Base-by-base conservation (phyloP, 2,888 invertebrate species). In the Cerastis rubricosa region DNA sequence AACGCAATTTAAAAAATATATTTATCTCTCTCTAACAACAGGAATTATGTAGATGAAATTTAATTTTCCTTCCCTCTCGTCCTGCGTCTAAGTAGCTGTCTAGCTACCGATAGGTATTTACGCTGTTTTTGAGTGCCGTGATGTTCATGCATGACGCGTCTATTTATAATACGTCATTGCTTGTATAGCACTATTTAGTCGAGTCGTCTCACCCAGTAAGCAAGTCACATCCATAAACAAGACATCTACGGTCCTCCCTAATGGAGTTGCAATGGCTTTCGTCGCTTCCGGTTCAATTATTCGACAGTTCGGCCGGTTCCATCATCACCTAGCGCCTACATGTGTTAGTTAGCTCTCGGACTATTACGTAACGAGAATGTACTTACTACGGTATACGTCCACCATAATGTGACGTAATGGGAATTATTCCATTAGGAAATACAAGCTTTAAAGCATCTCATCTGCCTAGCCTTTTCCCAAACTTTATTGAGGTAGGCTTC, bases 251-350 rank as follows among this genome's bases (percentile, higher is more conserved):
- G 74, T 43, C 74, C 70, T 86, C 85, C 85, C 90, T 94, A 94
- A 94, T 94, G 92, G 93, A 91, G 89, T 89, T 90, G 91, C 92
- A 89, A 92, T 91, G 91, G 90, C 92, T 90, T 91, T 84, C 91
- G 89, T 86, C 90, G 87, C 89, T 91, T 92, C 92, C 91, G 91
- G 86, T 91, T 92, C 91, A 93, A 94, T 94, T 93, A 94, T 92
- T 93, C 89, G 89, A 86, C 89, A 88, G 90, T 92, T 87, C 83
- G 77, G 74, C 77, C 77, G 71, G 79, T 81, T 75, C 73, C 72
- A 81, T 81, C 80, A 79, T 64, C 68, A 78, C 75, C 49, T 71
- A 67, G 61, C 54, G 47, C 12, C 5, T n/a, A 43, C n/a, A n/a
- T 17, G 64, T 64, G 43, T 43, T 17, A n/a, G 69, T 47, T 57